Evolutionary conservation across 2,888 invertebrate genomes (phyloP), one percentile per base, ranked within the genome.

Genomic region (Sialis fuliginosa): DNA sequence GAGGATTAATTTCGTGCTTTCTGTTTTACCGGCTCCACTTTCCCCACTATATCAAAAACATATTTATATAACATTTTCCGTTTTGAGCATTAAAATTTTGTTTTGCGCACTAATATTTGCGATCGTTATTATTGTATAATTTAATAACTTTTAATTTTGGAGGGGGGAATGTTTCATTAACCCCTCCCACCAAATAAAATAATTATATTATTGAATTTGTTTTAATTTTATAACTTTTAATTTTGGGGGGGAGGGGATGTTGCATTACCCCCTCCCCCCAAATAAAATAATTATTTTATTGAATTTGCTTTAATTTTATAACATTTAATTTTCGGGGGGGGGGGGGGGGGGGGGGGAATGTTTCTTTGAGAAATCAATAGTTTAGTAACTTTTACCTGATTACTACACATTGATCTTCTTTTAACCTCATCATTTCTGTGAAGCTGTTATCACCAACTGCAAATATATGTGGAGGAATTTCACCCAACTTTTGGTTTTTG

Each of bases 21-120:
- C 93, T 0, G 93, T 95, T 69, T 95, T 95, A 2, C 93, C 95
- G 6, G 93, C 92, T 0, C 95, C 93, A 59, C 90, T 91, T 67
- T 95, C 95, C 1, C 95, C 95, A 66, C 92, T 92, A 50, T 65
- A 65, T 47, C n/a, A 51, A 43, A 49, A 47, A 37, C 34, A 46
- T 32, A 13, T 30, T 35, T 33, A 44, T 41, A 39, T 34, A 9
- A 49, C 13, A 39, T 42, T 39, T n/a, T n/a, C n/a, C n/a, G n/a
- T n/a, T n/a, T n/a, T n/a, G n/a, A n/a, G n/a, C n/a, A n/a, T n/a
- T n/a, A n/a, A n/a, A n/a, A n/a, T n/a, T n/a, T n/a, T n/a, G n/a
- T n/a, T n/a, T n/a, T n/a, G n/a, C n/a, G n/a, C n/a, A n/a, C n/a
- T n/a, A n/a, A n/a, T n/a, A n/a, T n/a, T n/a, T n/a, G n/a, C n/a